Base-by-base conservation (phyloP, 23 tunicate species). In the Halocynthia aurantium region DNA sequence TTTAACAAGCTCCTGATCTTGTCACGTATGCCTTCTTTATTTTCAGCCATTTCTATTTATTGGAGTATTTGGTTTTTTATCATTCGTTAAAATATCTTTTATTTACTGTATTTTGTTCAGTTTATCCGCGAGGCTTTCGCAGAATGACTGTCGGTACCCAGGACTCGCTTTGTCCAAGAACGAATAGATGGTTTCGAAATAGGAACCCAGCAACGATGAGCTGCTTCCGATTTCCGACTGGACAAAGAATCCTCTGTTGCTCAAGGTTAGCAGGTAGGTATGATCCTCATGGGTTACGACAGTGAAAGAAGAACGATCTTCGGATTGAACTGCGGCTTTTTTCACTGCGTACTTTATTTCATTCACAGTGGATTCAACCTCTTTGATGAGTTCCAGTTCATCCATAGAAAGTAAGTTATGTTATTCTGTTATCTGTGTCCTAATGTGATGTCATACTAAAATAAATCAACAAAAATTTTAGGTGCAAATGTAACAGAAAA, bases 131-230 rank as follows among this genome's bases (percentile, higher is more conserved):
- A 74, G 8, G 22, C 56, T 20, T 74, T 53, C 5, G 57, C 55
- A 53, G 22, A 74, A 74, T 52, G 40, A 21, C 17, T 5, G 12
- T 21, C 93, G 70, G 73, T 80, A 89, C 13, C 51, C 52, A 6
- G 84, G 84, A 55, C 96, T 89, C 5, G 86, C 88, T 22, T 55
- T 68, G 67, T 80, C 78, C 57, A 89, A 63, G 81, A 89, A 89
- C 40, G 88, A 70, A 70, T 89, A 84, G 69, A 89, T 76, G 6
- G 82, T 74, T 72, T 89, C 96, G 70, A 84, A 89, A 55, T 88
- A 64, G 52, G 51, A 58, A 53, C 73, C 57, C 49, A 65, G 17
- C 2, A 15, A 56, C 51, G 12, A 63, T 5, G 15, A 61, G 17
- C 8, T 51, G 60, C 12, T 8, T 49, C 44, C 12, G 8, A 50